phyloP scores from a whole-genome alignment of 2,888 invertebrate species.

The Xanthia icteritia region DNA sequence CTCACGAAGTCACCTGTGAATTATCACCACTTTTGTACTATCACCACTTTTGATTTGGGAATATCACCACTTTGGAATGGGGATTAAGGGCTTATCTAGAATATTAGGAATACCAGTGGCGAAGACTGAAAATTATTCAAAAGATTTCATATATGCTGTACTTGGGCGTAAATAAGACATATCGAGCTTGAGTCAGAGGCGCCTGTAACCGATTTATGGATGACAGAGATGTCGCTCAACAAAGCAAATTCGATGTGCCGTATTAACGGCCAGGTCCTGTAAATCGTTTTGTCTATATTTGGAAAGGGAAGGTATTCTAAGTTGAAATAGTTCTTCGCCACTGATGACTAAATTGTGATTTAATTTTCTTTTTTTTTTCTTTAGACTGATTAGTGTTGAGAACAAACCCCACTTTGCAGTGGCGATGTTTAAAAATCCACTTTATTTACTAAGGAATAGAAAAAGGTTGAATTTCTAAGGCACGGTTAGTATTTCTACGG shows the following conservation, averaged over 20 bases:
- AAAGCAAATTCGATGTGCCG: neutral
- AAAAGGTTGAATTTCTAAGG: slow-evolving; percentile 32
- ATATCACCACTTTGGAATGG: slow-evolving; percentile 41
- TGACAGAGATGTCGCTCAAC: neutral
- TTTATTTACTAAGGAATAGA: neutral
- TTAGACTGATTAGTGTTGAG: neutral
- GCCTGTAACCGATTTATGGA: too few species aligned
- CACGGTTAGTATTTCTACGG: slow-evolving; percentile 77
- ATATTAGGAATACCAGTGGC: slow-evolving; percentile 1
- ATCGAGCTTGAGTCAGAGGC: neutral
- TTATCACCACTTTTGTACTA: slow-evolving; percentile 78
- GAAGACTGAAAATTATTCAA: neutral
- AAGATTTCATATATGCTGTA: neutral
- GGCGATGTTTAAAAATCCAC: slow-evolving; percentile 21
- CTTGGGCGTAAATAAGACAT: neutral
- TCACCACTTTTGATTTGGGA: slow-evolving; percentile 75
- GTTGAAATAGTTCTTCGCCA: neutral
- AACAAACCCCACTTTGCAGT: slow-evolving; percentile 28
- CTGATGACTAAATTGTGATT: neutral
- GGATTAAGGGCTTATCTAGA: slow-evolving; percentile 25
- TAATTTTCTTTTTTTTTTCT: slow-evolving; percentile 2
- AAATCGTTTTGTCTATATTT: neutral
- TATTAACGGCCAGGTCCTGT: neutral
- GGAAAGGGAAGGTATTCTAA: neutral
- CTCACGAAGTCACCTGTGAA: slow-evolving; percentile 90